Evolutionary conservation across 2,888 invertebrate species (phyloP), one percentile per base, ranked within the genome.

Genomic region (Euzetes globulus): DNA sequence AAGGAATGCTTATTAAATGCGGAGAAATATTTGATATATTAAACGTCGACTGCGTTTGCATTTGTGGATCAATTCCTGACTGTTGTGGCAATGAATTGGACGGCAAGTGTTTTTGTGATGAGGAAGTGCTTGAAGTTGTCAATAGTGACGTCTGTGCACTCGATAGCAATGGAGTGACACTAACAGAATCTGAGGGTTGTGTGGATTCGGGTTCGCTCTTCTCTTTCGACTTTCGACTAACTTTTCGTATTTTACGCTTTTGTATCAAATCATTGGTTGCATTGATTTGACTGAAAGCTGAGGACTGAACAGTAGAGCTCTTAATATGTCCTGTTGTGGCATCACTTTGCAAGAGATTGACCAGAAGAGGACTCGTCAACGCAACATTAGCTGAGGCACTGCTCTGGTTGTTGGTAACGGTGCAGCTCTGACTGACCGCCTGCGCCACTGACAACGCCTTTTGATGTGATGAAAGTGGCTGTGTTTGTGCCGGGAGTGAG

Each of bases 271-370:
- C 65, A 37, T 19, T 33, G 33, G 37, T n/a, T 29, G 60, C 15
- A 27, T 60, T 60, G 15, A 60, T 17, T 60, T 25, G 60, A 37
- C n/a, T 65, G 37, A 37, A 37, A 9, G 65, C 2, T 17, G 65
- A 65, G 27, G 65, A 5, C 58, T 27, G 27, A 4, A 22, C 15
- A n/a, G 65, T 65, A 7, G 65, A 11, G 37, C 33, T 11, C 19
- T 65, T 65, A 6, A 65, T 17, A n/a, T 65, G 65, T 5, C 65
- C 65, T 3, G 65, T 15, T n/a, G 37, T 45, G 37, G 76, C 81
- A 81, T 93, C 93, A 81, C 91, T 94, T 85, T 95, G 94, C 80
- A 95, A 85, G 79, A 95, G 84, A 83, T 95, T 95, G 45, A 95
- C 95, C 78, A 95, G 85, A 79, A 95, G 85, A 27, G 95, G 95